Evolutionary conservation across 1,140 invertebrate genomes (phyloP), one percentile per base, ranked within the genome.

Genomic region (Copidosoma floridanum): DNA sequence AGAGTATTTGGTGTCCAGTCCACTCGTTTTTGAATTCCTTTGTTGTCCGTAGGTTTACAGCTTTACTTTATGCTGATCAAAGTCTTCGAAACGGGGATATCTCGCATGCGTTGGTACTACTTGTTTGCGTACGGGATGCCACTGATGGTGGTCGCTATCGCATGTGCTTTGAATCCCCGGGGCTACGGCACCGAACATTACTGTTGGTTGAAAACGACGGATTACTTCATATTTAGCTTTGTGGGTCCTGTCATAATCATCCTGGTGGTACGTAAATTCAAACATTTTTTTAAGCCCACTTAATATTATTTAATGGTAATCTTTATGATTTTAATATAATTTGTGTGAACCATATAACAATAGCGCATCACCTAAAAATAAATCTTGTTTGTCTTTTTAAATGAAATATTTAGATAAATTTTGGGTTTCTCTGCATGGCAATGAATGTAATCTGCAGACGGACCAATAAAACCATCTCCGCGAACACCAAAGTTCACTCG

Each of bases 21-120:
- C n/a, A n/a, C n/a, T n/a, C n/a, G n/a, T n/a, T n/a, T n/a, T n/a
- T n/a, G n/a, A n/a, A n/a, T n/a, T n/a, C n/a, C n/a, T n/a, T n/a
- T 32, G 29, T 8, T 32, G 6, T 6, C 29, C 59, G 21, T 65
- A 90, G 93, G 94, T 61, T 93, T 96, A 76, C 94, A 97, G 80
- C 82, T 97, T 10, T 97, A 97, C 83, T 89, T 95, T 37, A 95
- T 96, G 91, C 83, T 97, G 62, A 91, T 97, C 66, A 92, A 97
- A 81, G 93, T 96, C 54, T 97, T 96, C 81, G 93, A 97, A 78
- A 88, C 89, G 16, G 92, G 94, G 78, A 89, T 89, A 65, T 92
- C 93, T 0, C 84, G 93, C 47, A 85, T 92, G 11, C 84, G 87
- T 20, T 95, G 91, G 89, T 92, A 95, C 80, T 94, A 93, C 77